Base-by-base conservation (phyloP, 2,113 vertebrate genomes). In the Oncorhynchus kisutch region DNA sequence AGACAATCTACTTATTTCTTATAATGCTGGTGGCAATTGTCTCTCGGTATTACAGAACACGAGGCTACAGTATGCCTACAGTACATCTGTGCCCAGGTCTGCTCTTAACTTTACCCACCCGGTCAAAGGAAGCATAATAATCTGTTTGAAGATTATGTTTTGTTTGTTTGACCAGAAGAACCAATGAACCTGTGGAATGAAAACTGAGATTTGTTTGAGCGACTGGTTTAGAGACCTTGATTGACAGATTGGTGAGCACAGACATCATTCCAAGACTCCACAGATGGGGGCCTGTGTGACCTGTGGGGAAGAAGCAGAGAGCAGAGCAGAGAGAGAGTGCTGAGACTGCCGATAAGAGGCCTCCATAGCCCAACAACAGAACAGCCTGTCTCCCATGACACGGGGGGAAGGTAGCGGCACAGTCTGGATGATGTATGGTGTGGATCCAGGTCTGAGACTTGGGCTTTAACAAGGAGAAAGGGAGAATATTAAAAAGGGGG, bases 371-470 rank as follows among this genome's bases (percentile, higher is more conserved):
- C 49, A 1, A 70, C 74, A 70, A 64, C 74, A 82, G n/a, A 3
- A n/a, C 75, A 78, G 82, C 75, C 74, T 67, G 25, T 82, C 89
- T 79, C 83, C 82, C 87, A 85, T 66, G 12, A 79, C 83, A 81
- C 39, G 81, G 59, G 59, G 59, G n/a, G 59, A 16, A 9, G 59
- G 75, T 75, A 71, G 70, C 72, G 72, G 59, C 59, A 1, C 76
- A 79, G 79, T 85, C 84, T 78, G 78, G 86, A 92, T 94, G 92
- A 94, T 93, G 90, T 92, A 94, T 91, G 89, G 85, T 85, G 87
- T 81, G 79, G 89, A 91, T 84, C 71, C 72, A 45, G 66, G 85
- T 70, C 81, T 85, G 81, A 74, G 86, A 89, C 86, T 85, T 72
- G 71, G 70, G 81, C 75, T 87, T 90, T 86, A 87, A 86, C 77